Conservation (phyloP, 1,140 invertebrate genomes). For the Neuroterus valhalla region DNA sequence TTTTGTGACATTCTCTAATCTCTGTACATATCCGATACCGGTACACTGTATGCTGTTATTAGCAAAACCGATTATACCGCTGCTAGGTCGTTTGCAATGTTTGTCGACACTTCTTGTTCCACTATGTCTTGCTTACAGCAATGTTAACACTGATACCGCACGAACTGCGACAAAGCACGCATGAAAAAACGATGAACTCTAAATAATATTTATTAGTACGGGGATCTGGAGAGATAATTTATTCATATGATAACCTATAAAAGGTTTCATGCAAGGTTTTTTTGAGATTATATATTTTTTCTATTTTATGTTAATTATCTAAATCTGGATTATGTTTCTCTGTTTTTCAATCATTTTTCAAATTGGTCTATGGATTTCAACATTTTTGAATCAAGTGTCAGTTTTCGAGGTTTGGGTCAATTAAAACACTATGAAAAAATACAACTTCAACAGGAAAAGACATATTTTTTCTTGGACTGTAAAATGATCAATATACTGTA, state of each 20-base stretch:
- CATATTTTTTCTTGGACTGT: background rate
- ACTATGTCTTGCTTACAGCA: background rate
- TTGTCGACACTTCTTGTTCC: slow-evolving; percentile 48
- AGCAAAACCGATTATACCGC: slow-evolving; percentile 36
- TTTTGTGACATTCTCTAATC: slow-evolving; percentile 51
- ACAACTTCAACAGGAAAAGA: no score
- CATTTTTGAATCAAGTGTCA: no score
- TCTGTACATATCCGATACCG: slow-evolving; percentile 40
- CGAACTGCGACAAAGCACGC: background rate
- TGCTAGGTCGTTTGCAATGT: slow-evolving; percentile 40
- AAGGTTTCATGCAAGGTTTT: no score
- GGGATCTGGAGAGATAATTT: no score
- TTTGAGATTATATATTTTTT: no score
- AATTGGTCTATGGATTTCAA: no score
- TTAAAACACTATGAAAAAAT: no score
- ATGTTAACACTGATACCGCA: slow-evolving; percentile 7
- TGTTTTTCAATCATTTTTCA: no score
- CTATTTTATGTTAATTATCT: no score
- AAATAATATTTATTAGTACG: background rate
- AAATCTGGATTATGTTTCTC: no score
- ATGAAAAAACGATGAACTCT: slow-evolving; percentile 16
- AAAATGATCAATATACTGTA: background rate
- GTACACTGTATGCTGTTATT: slow-evolving; percentile 8
- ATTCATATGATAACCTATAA: no score
- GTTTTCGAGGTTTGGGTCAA: no score